phyloP scores from a whole-genome alignment of 2,888 invertebrate genomes.

The Sarcophaga variegata region DNA sequence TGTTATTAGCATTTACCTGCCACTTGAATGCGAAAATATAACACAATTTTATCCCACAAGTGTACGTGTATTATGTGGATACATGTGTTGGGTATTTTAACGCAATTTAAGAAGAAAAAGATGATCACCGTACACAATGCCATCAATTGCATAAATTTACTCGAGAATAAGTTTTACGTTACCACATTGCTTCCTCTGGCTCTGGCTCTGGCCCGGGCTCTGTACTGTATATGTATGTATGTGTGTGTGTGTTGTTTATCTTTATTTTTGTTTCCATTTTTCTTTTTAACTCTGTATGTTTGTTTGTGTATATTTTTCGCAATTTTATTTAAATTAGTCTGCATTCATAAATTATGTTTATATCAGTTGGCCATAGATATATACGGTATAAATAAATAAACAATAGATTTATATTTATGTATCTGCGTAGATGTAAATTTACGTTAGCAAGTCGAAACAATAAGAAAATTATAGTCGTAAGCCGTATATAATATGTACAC shows the following conservation, averaged over 20 bases:
- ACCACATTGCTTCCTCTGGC: no score
- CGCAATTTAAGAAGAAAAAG: constrained; percentile 12
- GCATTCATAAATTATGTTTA: constrained; percentile 70
- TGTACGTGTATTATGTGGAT: background rate
- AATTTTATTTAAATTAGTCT: constrained; percentile 61
- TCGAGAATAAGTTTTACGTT: background rate
- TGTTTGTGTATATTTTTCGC: constrained; percentile 13
- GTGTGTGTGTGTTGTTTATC: background rate
- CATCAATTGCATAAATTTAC: background rate
- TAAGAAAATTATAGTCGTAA: background rate
- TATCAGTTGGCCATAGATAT: constrained; percentile 68
- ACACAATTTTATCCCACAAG: background rate
- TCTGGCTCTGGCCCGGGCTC: no score
- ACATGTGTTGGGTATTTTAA: constrained; percentile 29
- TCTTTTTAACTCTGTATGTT: background rate
- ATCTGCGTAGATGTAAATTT: constrained; percentile 17
- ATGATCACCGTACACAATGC: constrained; percentile 4
- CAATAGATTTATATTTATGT: constrained; percentile 62
- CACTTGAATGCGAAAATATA: background rate
- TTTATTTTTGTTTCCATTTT: background rate
- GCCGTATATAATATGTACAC: background rate
- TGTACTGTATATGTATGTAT: no score
- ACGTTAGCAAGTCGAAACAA: constrained; percentile 47
- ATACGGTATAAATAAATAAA: constrained; percentile 68
- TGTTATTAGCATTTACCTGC: background rate